Evolutionary conservation across 53 echinoderm and acorn worm species (phyloP), one percentile per base, ranked within the genome.

Genomic region (Pentamera pediparva): DNA sequence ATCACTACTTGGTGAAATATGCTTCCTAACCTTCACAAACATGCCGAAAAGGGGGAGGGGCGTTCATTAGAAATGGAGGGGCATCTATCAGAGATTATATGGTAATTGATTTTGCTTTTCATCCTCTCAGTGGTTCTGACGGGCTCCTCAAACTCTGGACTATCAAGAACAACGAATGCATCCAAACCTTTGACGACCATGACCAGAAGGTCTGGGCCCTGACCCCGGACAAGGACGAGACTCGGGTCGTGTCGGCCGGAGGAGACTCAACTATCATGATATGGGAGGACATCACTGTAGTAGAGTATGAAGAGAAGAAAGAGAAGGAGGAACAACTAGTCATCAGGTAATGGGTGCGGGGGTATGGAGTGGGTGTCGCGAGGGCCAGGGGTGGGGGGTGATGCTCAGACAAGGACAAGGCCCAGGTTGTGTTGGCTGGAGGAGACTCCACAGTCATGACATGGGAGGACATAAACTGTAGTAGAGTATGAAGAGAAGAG

Each of bases 91-190:
- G n/a, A n/a, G n/a, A n/a, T n/a, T n/a, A n/a, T n/a, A n/a, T n/a
- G n/a, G 19, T 12, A 6, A 59, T 59, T 59, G 6, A 5, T 61
- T 2, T 61, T 32, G 10, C 15, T 13, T n/a, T n/a, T 12, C 48
- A 13, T 33, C 25, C 34, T 75, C 62, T 6, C 59, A 93, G 96
- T 77, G 96, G 96, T 34, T 96, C 96, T 18, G 96, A 96, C 65
- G 96, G 96, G 8, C 41, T 96, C 32, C 78, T 96, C 11, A 96
- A 96, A 62, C 88, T 96, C 5, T 96, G 96, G 96, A 92, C 96
- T 8, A 96, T 96, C 82, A 96, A 96, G 81, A 83, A 76, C 57
- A 96, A 88, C 30, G 96, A 96, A 51, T 96, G 96, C 59, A 61
- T 83, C 43, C 82, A 81, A 35, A 96, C 96, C 12, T 80, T 89